These are phyloP conservation scores for Chrysolina oricalcia DNA, from an alignment of 2,888 invertebrate species.

Conservation along the genomic window DNA sequence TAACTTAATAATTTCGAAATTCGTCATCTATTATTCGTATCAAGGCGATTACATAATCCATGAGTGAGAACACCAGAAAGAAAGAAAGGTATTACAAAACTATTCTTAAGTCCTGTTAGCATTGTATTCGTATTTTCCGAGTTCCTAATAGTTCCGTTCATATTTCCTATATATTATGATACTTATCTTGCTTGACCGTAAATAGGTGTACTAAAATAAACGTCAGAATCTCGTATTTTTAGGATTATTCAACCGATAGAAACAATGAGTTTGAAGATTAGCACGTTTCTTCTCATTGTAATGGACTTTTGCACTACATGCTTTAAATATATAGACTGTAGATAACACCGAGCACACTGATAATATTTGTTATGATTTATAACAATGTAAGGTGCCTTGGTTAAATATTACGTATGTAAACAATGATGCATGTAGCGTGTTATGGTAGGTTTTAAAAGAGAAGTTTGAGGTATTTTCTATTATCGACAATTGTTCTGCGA, in stretches of 20 bases:
- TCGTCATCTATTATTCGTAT: too few relatives aligned
- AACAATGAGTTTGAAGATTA: background rate
- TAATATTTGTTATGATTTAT: constrained; percentile 4
- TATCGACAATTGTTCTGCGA: too few relatives aligned
- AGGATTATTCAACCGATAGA: background rate
- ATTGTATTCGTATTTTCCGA: background rate
- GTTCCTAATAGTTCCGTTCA: background rate
- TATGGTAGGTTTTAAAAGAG: too few relatives aligned
- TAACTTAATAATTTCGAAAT: too few relatives aligned
- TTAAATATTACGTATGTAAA: background rate
- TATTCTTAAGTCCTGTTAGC: background rate
- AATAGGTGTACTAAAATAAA: background rate
- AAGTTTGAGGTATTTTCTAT: too few relatives aligned
- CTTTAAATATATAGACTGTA: background rate
- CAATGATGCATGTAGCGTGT: too few relatives aligned
- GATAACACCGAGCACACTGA: background rate
- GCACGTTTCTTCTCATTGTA: background rate
- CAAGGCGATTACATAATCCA: too few relatives aligned
- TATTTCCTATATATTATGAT: background rate
- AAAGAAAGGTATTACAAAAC: background rate
- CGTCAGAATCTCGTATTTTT: background rate
- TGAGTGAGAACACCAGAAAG: background rate
- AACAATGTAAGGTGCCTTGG: background rate
- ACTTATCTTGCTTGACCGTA: background rate
- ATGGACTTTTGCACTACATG: background rate